Base-by-base conservation (phyloP, 2,113 vertebrate genomes). In the Malurus cyaneus region DNA sequence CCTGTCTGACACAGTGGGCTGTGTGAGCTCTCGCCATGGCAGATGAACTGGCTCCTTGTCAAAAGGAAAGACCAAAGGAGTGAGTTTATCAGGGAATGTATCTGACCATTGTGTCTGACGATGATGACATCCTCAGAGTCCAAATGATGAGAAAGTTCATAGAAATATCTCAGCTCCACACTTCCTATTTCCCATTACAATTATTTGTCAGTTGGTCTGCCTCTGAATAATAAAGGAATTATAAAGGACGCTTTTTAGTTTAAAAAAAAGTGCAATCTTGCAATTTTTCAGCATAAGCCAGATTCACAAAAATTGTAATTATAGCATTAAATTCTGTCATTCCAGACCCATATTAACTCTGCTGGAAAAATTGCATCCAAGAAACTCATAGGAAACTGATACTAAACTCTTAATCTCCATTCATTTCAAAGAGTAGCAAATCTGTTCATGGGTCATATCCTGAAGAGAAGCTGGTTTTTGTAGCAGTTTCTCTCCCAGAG, bases 271-370 rank as follows among this genome's bases (percentile, higher is more conserved):
- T 18, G 4, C 44, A 65, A 26, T 61, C 53, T 62, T 59, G 56
- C 36, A 65, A 76, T 65, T 92, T 84, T 89, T 92, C 59, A 69
- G 42, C 74, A 61, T 80, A 89, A 79, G 24, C 13, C 46, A 91
- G 53, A 83, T 91, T 67, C 60, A 77, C 52, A 6, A 87, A 91
- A 82, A 89, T 77, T 71, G 18, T 84, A 91, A 93, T 92, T 84
- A 69, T 42, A 89, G n/a, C 46, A 80, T 92, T 92, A 89, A 89
- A 69, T 81, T 91, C 61, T 77, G 61, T 32, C 23, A 46, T 95
- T 87, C 16, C 77, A 65, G 17, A 69, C 39, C 19, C 81, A 15
- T 71, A 92, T 91, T 91, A 87, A 69, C 86, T 94, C 86, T 64
- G 46, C 56, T 65, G 80, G 94, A 81, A 80, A 80, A 94, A 92